A percentile compares a stretch with the other conserved stretches of the same genome.
These are phyloP conservation scores for Gopherus evgoodei DNA, from an alignment of 2,113 vertebrate species.

Conservation along the genomic window DNA sequence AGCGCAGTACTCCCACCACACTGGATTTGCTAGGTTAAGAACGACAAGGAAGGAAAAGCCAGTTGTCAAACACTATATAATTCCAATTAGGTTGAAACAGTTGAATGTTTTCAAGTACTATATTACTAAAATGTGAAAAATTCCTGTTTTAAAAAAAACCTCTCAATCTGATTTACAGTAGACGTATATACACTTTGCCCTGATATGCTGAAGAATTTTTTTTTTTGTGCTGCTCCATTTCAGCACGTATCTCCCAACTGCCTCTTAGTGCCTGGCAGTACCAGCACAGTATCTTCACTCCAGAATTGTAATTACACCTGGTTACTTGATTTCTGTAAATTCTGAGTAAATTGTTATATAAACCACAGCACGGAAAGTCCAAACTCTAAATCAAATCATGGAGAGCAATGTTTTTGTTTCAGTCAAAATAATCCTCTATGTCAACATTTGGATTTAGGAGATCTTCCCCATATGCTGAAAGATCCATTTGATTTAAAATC, in stretches of 20 bases:
- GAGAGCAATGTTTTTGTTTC: conserved; percentile 22
- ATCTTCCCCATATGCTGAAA: conserved; percentile 91
- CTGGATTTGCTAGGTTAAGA: neutral
- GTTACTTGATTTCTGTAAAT: neutral
- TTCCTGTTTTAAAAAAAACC: neutral
- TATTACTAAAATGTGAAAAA: neutral
- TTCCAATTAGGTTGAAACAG: neutral
- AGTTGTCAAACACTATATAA: neutral
- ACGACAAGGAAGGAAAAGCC: neutral
- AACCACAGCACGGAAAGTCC: rapidly evolving
- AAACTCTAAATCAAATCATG: neutral
- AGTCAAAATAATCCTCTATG: conserved; percentile 99
- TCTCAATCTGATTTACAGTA: neutral
- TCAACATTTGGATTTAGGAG: conserved; percentile 94
- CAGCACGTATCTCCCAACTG: neutral
- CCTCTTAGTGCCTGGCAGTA: neutral
- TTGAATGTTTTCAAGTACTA: neutral
- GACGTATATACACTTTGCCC: neutral
- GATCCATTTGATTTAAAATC: conserved; percentile 97
- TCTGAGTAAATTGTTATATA: neutral
- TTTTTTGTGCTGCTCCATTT: neutral
- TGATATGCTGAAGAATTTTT: neutral
- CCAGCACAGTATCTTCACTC: neutral
- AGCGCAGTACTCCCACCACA: neutral
- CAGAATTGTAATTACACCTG: neutral